These are phyloP conservation scores for Clunio marinus DNA, from an alignment of 2,888 invertebrate genomes.

Conservation along the genomic window DNA sequence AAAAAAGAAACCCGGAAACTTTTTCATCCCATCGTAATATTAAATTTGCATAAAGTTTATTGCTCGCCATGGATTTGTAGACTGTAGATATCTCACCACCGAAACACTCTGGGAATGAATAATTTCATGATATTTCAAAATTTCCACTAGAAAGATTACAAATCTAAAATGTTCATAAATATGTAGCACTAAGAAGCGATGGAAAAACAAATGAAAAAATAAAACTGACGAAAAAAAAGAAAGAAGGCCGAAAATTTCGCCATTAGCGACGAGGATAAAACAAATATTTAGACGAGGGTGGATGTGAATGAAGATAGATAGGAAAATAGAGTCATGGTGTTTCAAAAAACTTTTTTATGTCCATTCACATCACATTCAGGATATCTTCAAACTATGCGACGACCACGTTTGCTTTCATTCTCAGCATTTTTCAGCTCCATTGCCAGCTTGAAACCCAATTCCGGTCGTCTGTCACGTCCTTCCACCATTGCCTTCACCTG, in stretches of 20 bases:
- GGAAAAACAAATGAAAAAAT: no score
- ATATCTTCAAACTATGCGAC: constrained; percentile 17
- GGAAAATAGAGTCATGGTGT: neutral
- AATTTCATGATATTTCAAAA: neutral
- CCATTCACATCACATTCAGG: neutral
- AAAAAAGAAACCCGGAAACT: no score
- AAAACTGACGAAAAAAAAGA: neutral
- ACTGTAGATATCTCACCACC: neutral
- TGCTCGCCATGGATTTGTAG: constrained; percentile 7
- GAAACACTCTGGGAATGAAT: neutral
- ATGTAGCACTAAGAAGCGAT: no score
- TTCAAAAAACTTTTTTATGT: neutral
- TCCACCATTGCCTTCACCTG: constrained; percentile 83
- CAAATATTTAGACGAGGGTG: no score
- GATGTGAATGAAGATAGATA: neutral
- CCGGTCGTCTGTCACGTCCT: constrained; percentile 79
- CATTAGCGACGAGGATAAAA: constrained; percentile 4
- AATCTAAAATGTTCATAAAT: constrained; percentile 23
- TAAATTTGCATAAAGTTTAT: constrained; percentile 6
- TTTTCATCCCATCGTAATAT: constrained; percentile 9
- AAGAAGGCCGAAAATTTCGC: neutral
- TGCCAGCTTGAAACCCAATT: constrained; percentile 83
- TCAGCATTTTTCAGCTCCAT: constrained; percentile 70
- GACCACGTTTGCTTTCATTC: constrained; percentile 36
- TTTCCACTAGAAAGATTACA: no score